Evolutionary conservation across 2,888 invertebrate species (phyloP).

Genomic region (Tinea trinotella): DNA sequence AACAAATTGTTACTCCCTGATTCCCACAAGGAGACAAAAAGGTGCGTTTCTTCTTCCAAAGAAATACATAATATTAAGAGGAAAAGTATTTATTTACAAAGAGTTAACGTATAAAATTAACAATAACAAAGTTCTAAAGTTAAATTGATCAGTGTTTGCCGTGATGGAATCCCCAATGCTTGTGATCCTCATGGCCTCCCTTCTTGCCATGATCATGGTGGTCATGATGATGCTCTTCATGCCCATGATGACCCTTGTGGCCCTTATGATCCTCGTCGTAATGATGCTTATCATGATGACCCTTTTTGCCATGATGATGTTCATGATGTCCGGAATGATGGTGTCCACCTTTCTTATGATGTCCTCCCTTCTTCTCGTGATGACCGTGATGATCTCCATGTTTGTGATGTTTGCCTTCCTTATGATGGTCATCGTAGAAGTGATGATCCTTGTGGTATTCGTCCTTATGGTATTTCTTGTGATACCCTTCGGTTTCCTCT

Average conservation of each 20-base stretch:
- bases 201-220: constrained; percentile 85
- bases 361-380: constrained; percentile 82
- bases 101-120: constrained; percentile 42
- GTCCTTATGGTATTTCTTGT: constrained; percentile 89
- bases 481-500: constrained; percentile 86
- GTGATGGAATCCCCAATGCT: constrained; percentile 80
- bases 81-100: constrained; percentile 52
- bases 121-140: constrained; percentile 41
- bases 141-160: constrained; percentile 60
- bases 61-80: neutral
- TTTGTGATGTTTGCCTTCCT: constrained; percentile 87
- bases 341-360: constrained; percentile 85
- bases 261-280: constrained; percentile 87
- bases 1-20: no score
- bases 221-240: constrained; percentile 81
- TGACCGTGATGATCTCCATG: constrained; percentile 84
- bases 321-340: constrained; percentile 84
- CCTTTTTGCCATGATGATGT: constrained; percentile 83
- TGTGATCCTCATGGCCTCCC: constrained; percentile 81
- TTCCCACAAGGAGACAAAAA: no score
- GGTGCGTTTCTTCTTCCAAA: no score
- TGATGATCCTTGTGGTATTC: constrained; percentile 90
- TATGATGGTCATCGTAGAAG: constrained; percentile 90
- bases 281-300: constrained; percentile 87
- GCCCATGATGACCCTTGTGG: constrained; percentile 83